Conservation (phyloP, 2,888 invertebrate genomes). For the Sarcophaga carnaria region DNA sequence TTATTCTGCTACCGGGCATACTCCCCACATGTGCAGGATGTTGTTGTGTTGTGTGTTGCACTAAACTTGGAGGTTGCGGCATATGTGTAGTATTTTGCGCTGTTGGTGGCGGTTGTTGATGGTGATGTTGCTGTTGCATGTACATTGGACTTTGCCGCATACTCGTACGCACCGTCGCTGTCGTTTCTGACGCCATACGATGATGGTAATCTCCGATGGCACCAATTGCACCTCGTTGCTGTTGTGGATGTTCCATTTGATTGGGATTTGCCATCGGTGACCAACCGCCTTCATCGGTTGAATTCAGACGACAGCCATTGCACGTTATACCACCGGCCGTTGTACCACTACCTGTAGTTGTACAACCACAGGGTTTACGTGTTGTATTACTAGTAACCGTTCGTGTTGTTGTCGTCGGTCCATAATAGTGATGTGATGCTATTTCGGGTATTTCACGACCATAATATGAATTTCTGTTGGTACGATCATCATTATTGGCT, state of each 20-base stretch:
- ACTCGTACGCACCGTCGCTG: constrained; percentile 35
- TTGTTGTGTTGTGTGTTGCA: constrained; percentile 35
- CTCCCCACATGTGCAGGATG: constrained; percentile 42
- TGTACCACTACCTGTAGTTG: constrained; percentile 51
- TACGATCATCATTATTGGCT: constrained; percentile 69
- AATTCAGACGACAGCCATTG: constrained; percentile 70
- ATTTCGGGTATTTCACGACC: constrained; percentile 67
- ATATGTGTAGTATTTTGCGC: constrained; percentile 34
- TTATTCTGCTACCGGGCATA: constrained; percentile 45
- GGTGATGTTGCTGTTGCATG: constrained; percentile 56
- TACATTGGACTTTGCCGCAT: constrained; percentile 68
- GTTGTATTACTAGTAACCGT: constrained; percentile 19
- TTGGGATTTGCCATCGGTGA: constrained; percentile 39
- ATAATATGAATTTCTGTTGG: constrained; percentile 66
- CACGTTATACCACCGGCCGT: constrained; percentile 68
- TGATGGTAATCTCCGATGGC: constrained; percentile 54
- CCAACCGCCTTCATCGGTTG: constrained; percentile 65
- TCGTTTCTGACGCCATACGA: constrained; percentile 42
- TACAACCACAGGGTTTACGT: constrained; percentile 72
- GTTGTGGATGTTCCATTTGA: constrained; percentile 46
- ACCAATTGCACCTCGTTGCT: constrained; percentile 32
- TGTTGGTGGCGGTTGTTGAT: constrained; percentile 49
- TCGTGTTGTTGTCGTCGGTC: constrained; percentile 47
- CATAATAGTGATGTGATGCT: constrained; percentile 66
- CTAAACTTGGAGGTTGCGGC: constrained; percentile 40